Percentiles rank a stretch among this genome's conserved stretches.
phyloP scores from a whole-genome alignment of 2,888 invertebrate species.

The Agonopterix subpropinquella region DNA sequence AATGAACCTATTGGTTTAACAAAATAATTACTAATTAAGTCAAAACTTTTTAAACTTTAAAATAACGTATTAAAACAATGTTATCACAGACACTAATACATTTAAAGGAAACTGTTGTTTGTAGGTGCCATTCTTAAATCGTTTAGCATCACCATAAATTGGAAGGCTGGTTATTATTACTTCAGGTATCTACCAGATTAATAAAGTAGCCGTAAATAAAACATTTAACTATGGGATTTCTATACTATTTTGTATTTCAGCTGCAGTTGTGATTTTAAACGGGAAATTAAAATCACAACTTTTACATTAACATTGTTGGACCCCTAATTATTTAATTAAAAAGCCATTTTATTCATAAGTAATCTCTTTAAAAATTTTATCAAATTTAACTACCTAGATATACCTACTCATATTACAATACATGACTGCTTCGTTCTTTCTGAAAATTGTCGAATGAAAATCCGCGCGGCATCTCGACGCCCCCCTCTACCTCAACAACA shows the following conservation, averaged over 20 bases:
- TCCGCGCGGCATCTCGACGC: slow-evolving; percentile 54
- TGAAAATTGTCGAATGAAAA: slow-evolving; percentile 46
- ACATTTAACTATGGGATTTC: not conserved
- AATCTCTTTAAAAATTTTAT: slow-evolving; percentile 68
- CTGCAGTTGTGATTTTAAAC: slow-evolving; percentile 24
- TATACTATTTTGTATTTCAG: slow-evolving; percentile 2
- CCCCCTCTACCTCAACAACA: not conserved
- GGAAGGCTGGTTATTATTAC: too few relatives aligned
- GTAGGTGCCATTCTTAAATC: not conserved
- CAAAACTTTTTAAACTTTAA: not conserved
- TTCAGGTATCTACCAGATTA: too few relatives aligned
- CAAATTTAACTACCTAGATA: slow-evolving; percentile 71
- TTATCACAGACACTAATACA: slow-evolving; percentile 32
- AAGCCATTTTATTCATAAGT: slow-evolving; percentile 70
- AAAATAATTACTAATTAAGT: not conserved
- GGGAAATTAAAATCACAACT: slow-evolving; percentile 31
- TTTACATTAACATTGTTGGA: slow-evolving; percentile 60
- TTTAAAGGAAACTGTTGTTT: slow-evolving; percentile 3
- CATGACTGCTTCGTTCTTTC: slow-evolving; percentile 49
- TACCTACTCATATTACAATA: slow-evolving; percentile 39
- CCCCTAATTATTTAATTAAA: slow-evolving; percentile 70
- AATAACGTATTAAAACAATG: slow-evolving; percentile 12
- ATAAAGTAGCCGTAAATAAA: too few relatives aligned
- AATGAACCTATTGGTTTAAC: not conserved
- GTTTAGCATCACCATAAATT: too few relatives aligned